Evolutionary conservation across 2,888 invertebrate species (phyloP).

Genomic region (Geotrupes spiniger): DNA sequence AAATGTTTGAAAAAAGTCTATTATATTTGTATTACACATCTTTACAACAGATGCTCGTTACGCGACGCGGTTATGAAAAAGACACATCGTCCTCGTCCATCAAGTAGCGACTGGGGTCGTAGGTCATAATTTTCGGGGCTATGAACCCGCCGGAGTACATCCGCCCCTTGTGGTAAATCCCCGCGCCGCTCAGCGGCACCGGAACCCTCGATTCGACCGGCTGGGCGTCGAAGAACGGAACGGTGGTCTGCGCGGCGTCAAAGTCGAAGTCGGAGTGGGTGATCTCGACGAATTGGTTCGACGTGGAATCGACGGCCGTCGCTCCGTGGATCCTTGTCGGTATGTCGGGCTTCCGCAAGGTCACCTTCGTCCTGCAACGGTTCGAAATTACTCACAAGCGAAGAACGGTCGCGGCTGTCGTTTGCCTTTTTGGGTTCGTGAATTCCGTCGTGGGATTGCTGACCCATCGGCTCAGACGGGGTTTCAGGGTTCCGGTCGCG

Average conservation of each 20-base stretch:
- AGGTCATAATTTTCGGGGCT: constrained; percentile 52
- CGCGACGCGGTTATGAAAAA: no score
- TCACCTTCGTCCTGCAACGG: constrained; percentile 2
- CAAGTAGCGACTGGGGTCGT: constrained; percentile 41
- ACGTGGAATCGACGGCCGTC: background rate
- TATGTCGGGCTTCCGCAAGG: constrained; percentile 30
- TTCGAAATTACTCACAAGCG: background rate
- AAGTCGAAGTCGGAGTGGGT: constrained; percentile 50
- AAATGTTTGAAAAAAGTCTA: no score
- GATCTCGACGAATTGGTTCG: constrained; percentile 52
- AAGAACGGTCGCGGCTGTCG: background rate
- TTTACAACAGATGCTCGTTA: no score
- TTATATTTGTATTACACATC: no score
- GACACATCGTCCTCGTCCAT: background rate
- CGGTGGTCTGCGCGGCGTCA: constrained; percentile 56
- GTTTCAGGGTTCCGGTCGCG: constrained; percentile 47
- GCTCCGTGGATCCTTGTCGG: constrained; percentile 10
- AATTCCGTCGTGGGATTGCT: constrained; percentile 3
- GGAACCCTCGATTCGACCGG: constrained; percentile 50
- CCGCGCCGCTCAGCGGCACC: constrained; percentile 53
- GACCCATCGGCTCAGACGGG: background rate
- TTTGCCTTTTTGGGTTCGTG: constrained; percentile 2
- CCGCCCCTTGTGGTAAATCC: constrained; percentile 54
- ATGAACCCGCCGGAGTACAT: constrained; percentile 54
- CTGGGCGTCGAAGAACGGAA: constrained; percentile 58